Conservation (phyloP, 2,113 vertebrate genomes). For the Brachypodius melanocephalos region DNA sequence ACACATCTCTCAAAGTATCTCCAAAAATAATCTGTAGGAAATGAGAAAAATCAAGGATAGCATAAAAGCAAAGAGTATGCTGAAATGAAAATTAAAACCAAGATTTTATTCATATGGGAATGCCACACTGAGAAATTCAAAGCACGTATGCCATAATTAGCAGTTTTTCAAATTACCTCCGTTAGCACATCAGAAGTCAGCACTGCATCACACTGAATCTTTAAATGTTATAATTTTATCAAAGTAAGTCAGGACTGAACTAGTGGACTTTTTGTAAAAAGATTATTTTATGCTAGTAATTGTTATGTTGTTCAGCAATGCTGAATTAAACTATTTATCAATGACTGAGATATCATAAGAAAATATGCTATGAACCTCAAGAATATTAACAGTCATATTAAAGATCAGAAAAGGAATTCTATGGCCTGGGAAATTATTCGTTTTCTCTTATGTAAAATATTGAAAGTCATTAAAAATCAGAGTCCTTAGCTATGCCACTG, state of each 20-base stretch:
- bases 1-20: background rate
- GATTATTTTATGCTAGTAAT: background rate
- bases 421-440: background rate
- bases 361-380: background rate
- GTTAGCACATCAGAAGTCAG: background rate
- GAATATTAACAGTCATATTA: background rate
- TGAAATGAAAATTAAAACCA: background rate
- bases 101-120: background rate
- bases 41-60: background rate
- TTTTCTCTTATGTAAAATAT: background rate
- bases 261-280: background rate
- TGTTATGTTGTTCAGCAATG: background rate
- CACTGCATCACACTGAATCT: background rate
- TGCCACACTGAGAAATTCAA: background rate
- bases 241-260: background rate
- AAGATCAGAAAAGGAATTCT: background rate
- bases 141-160: background rate
- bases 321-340: background rate
- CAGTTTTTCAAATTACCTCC: background rate
- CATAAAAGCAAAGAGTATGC: background rate
- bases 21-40: background rate
- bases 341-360: background rate
- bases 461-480: background rate
- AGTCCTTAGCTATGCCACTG: background rate
- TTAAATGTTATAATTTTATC: background rate